phyloP scores from a whole-genome alignment of 2,797 vertebrate genomes.

The Stomatorhinus walkeri region DNA sequence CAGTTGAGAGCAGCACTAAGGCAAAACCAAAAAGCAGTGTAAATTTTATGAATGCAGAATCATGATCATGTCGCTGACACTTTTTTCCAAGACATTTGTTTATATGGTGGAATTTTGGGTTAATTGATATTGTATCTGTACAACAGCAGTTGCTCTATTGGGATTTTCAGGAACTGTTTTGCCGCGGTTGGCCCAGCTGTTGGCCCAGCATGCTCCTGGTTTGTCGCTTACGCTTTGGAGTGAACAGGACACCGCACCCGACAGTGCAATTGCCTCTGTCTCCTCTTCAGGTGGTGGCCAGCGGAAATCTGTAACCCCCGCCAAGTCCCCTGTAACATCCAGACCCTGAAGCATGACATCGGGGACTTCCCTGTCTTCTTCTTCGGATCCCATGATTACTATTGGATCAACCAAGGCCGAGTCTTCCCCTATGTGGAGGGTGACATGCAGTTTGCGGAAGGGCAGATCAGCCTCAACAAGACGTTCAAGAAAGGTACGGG shows the following conservation, averaged over 20 bases:
- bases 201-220: neutral
- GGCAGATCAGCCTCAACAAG: constrained; percentile 97
- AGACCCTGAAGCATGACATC: constrained; percentile 92
- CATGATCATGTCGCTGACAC: neutral
- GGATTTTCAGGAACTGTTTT: neutral
- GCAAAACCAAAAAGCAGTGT: neutral
- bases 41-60: neutral
- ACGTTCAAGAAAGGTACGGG: constrained; percentile 95
- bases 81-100: neutral
- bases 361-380: constrained; percentile 98
- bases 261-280: neutral
- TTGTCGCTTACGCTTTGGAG: neutral
- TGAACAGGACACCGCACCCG: neutral
- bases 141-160: neutral
- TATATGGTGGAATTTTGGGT: neutral
- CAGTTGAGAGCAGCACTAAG: neutral
- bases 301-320: constrained; percentile 98
- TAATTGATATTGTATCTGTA: neutral
- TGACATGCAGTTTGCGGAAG: constrained; percentile 93
- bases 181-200: neutral
- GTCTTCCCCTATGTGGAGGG: constrained; percentile 98
- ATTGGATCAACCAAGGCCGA: constrained; percentile 95
- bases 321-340: constrained; percentile 93
- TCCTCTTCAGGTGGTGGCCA: constrained; percentile 86
- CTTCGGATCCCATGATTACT: constrained; percentile 98